Percentiles rank a stretch among this genome's conserved stretches.
Conservation (phyloP, 1,140 invertebrate genomes). For the Psilanteris sp. region DNA sequence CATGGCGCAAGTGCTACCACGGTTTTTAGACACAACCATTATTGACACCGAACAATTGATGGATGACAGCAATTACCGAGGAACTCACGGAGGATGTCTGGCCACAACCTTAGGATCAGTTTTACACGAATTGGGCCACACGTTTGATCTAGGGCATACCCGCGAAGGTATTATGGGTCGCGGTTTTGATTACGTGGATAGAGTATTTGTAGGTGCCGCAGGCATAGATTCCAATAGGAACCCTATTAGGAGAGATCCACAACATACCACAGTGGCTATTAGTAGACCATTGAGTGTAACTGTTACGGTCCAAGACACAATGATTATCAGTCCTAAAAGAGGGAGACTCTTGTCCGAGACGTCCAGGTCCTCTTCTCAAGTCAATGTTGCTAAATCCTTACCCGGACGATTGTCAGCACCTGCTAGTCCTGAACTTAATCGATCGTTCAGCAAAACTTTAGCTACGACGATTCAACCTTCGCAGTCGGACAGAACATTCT, state of each 20-base stretch:
- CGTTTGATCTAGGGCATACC: conserved; percentile 95
- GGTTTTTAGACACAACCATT: conserved; percentile 81
- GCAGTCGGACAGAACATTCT: conserved; percentile 74
- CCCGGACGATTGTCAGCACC: conserved; percentile 74
- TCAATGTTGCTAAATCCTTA: conserved; percentile 20
- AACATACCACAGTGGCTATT: conserved; percentile 75
- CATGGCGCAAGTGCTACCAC: conserved; percentile 82
- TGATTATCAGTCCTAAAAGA: conserved; percentile 66
- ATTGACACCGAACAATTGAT: conserved; percentile 87
- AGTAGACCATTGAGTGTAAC: conserved; percentile 76
- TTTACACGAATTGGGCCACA: conserved; percentile 96
- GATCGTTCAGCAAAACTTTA: conserved; percentile 72
- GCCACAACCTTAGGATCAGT: conserved; percentile 95
- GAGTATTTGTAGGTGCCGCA: conserved; percentile 83
- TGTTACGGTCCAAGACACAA: conserved; percentile 72
- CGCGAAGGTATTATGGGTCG: conserved; percentile 95
- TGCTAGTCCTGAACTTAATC: conserved; percentile 76
- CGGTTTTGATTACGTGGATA: conserved; percentile 93
- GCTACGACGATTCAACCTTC: conserved; percentile 38
- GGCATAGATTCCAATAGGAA: conserved; percentile 76
- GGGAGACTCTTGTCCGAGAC: conserved; percentile 74
- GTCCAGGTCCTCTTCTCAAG: conserved; percentile 63
- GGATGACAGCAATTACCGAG: conserved; percentile 93
- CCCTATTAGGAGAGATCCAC: conserved; percentile 72
- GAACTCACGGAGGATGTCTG: conserved; percentile 92